Conservation (phyloP, 2,113 vertebrate species). For the Nycticebus coucang region DNA sequence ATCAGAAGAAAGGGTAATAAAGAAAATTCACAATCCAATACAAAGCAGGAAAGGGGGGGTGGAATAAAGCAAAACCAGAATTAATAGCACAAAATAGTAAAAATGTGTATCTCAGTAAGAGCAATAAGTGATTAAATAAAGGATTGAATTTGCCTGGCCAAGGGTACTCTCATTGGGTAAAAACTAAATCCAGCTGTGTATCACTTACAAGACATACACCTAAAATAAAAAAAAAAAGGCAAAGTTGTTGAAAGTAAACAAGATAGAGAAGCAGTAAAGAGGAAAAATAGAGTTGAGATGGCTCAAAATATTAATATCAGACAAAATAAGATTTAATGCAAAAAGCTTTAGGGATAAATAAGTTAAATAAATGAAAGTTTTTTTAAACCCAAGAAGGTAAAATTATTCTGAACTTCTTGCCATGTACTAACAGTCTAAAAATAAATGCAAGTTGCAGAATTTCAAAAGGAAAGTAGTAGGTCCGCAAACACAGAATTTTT, state of each 20-base stretch:
- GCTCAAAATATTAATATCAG: neutral
- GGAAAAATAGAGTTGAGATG: neutral
- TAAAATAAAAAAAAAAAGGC: neutral
- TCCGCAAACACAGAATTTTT: constrained; percentile 16
- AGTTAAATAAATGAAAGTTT: constrained; percentile 14
- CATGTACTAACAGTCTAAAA: neutral
- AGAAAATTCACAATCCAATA: neutral
- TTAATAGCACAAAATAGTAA: neutral
- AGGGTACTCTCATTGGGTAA: neutral
- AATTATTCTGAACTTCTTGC: neutral
- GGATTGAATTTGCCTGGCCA: neutral
- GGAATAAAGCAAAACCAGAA: neutral
- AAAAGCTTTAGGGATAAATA: neutral
- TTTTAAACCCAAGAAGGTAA: neutral
- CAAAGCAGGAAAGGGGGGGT: neutral
- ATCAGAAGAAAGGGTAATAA: neutral
- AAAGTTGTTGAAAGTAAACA: neutral
- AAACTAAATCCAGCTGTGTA: neutral
- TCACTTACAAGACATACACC: neutral
- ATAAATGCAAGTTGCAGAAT: neutral
- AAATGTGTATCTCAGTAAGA: neutral
- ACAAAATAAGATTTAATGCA: constrained; percentile 29
- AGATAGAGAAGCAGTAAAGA: too few species aligned
- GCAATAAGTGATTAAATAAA: neutral
- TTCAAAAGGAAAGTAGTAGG: neutral